Percentiles rank a stretch among this genome's conserved stretches.
These are phyloP conservation scores for Xenops minutus DNA, from an alignment of 2,797 vertebrate genomes.

Conservation along the genomic window DNA sequence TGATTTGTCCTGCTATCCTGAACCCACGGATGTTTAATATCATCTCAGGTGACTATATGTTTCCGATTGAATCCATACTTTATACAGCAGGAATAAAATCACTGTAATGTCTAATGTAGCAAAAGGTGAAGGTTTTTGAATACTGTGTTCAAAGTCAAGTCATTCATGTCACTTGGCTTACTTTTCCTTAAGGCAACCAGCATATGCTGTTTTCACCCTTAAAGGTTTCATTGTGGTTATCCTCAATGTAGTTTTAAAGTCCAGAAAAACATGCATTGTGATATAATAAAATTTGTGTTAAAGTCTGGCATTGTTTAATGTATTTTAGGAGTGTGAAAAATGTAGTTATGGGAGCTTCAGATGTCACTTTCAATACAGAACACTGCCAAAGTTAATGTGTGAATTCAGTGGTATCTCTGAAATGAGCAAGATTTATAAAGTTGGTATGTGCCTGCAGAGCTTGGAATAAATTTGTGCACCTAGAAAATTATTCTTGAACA, in stretches of 20 bases:
- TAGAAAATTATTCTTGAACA: neutral
- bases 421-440: neutral
- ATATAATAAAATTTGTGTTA: neutral
- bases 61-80: neutral
- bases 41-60: conserved; percentile 88
- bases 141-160: neutral
- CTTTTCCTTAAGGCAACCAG: neutral
- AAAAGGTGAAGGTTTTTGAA: neutral
- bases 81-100: neutral
- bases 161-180: neutral
- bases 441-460: neutral
- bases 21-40: conserved; percentile 99
- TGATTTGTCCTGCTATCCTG: conserved; percentile 98
- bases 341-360: neutral
- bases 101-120: neutral
- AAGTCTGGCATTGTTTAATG: neutral
- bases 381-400: neutral
- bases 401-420: neutral
- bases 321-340: neutral
- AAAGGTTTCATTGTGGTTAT: neutral
- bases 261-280: neutral
- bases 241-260: neutral
- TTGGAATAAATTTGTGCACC: neutral
- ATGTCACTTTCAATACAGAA: neutral
- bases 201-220: neutral